Evolutionary conservation across 2,113 vertebrate genomes (phyloP).

Genomic region (Bufo bufo): DNA sequence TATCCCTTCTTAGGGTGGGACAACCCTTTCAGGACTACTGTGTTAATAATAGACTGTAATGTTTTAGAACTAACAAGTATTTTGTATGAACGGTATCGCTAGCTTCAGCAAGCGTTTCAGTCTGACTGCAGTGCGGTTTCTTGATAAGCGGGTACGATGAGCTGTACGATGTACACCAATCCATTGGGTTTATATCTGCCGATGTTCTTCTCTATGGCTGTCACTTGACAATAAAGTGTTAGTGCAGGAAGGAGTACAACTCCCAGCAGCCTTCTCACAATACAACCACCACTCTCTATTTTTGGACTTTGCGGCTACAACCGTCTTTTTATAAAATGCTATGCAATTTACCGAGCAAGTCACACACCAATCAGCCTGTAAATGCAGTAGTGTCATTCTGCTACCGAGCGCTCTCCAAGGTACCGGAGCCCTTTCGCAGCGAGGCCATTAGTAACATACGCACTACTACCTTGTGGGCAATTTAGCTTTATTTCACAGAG

Average conservation of each 20-base stretch:
- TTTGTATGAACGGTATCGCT: too few species aligned
- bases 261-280: neutral
- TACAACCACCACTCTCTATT: neutral
- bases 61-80: too few species aligned
- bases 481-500: constrained; percentile 5
- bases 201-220: too few species aligned
- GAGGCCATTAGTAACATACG: neutral
- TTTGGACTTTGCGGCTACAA: neutral
- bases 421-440: neutral
- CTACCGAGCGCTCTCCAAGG: constrained; percentile 11
- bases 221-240: too few species aligned
- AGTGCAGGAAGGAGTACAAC: neutral
- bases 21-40: too few species aligned
- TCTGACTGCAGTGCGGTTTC: too few species aligned
- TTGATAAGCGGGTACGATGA: too few species aligned
- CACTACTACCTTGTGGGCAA: constrained; percentile 25
- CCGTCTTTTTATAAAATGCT: neutral
- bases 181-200: too few species aligned
- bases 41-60: too few species aligned
- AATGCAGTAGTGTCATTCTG: neutral
- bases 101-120: too few species aligned
- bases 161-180: too few species aligned
- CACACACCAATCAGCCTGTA: neutral
- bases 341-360: neutral
- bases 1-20: too few species aligned